Percentiles rank a stretch among this genome's conserved stretches.
Conservation (phyloP, 1,140 invertebrate species). For the Pseudomyrmex dendroicus region DNA sequence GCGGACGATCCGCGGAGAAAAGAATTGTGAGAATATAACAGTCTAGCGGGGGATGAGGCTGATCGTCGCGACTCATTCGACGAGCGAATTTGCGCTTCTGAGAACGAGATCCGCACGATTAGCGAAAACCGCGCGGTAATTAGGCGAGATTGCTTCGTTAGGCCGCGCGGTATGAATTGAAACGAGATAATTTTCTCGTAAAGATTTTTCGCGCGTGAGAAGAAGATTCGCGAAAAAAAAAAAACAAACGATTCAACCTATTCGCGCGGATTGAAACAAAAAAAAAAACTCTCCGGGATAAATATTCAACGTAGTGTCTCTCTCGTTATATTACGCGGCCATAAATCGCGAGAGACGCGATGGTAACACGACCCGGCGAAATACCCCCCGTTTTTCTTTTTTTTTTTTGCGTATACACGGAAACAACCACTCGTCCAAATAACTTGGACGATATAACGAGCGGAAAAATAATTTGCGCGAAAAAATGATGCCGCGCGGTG, state of each 20-base stretch:
- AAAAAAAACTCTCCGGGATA: background rate
- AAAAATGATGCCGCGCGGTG: constrained; percentile 40
- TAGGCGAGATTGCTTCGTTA: constrained; percentile 47
- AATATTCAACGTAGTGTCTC: background rate
- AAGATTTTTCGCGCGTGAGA: background rate
- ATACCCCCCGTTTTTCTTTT: constrained; percentile 1
- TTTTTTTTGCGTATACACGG: background rate
- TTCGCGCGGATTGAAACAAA: background rate
- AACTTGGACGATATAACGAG: background rate
- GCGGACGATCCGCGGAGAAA: no score
- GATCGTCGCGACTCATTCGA: background rate
- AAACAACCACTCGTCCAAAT: background rate
- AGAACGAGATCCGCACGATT: constrained; percentile 24
- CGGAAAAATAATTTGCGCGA: constrained; percentile 50
- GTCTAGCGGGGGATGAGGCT: no score
- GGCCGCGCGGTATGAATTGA: constrained; percentile 43
- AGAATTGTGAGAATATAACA: no score
- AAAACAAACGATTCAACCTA: background rate
- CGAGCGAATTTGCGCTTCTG: background rate
- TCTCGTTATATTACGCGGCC: background rate
- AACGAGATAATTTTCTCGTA: constrained; percentile 48
- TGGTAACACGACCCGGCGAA: background rate
- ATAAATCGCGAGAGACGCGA: constrained; percentile 24
- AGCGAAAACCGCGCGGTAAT: constrained; percentile 46
- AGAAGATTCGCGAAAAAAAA: background rate